Percentiles rank a stretch among this genome's conserved stretches.
Evolutionary conservation across 2,797 vertebrate species (phyloP).

Genomic region (Hydrolagus colliei): DNA sequence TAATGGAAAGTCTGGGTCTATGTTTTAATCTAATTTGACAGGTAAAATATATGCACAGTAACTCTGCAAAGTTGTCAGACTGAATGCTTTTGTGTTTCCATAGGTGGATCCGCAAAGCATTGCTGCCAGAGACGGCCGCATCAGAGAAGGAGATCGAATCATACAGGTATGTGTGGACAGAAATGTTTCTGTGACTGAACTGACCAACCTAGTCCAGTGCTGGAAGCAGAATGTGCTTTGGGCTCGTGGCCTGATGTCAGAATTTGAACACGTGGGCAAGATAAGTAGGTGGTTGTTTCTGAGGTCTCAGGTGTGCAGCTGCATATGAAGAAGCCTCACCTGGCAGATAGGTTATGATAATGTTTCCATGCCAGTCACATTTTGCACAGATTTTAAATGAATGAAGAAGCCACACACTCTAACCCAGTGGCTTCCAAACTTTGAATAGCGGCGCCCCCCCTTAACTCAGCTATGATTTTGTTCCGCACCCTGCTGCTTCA

Average conservation of each 20-base stretch:
- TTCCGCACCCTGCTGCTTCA: too few species aligned
- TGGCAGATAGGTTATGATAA: neutral
- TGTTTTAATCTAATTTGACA: neutral
- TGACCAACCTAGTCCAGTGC: neutral
- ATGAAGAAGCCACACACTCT: neutral
- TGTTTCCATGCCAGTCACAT: neutral
- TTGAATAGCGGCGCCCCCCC: too few species aligned
- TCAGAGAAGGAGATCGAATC: constrained; percentile 88
- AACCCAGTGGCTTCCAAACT: too few species aligned
- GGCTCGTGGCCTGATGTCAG: too few species aligned
- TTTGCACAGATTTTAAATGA: neutral
- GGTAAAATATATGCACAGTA: neutral
- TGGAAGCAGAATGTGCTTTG: neutral
- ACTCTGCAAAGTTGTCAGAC: neutral
- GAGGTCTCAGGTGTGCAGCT: constrained; percentile 1
- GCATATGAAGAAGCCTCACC: neutral
- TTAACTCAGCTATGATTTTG: too few species aligned
- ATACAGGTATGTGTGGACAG: constrained; percentile 67
- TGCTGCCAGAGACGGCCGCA: constrained; percentile 83
- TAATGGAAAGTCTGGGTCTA: neutral
- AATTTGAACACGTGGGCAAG: neutral
- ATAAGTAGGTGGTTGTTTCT: neutral
- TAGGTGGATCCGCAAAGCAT: constrained; percentile 91
- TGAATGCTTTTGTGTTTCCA: neutral
- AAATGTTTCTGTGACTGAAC: neutral